A percentile compares a stretch with the other conserved stretches of the same genome.
These are phyloP conservation scores for Delphinus delphis DNA, from an alignment of 2,113 vertebrate genomes.

Conservation along the genomic window DNA sequence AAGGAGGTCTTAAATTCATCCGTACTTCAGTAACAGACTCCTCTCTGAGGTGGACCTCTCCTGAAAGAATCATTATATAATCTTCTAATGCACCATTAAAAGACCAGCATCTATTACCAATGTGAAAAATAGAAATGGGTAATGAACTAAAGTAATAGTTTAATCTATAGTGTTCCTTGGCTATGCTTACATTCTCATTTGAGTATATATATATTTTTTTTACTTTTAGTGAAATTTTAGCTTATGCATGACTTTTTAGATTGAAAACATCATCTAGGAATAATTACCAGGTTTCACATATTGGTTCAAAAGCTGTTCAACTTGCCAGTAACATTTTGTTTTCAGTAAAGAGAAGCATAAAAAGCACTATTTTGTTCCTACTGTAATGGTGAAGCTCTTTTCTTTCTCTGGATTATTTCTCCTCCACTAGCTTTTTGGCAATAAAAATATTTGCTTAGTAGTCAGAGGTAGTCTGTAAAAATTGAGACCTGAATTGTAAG, in stretches of 20 bases:
- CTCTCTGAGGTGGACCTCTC: background rate
- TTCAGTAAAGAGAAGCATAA: constrained; percentile 44
- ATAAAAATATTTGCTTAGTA: background rate
- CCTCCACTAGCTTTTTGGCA: background rate
- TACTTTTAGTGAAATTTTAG: constrained; percentile 41
- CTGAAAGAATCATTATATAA: background rate
- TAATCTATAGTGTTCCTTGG: background rate
- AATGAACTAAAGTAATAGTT: constrained; percentile 26
- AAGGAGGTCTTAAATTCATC: background rate
- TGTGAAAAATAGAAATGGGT: background rate
- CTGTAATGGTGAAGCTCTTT: background rate
- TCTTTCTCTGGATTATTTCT: background rate
- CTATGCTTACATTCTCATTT: background rate
- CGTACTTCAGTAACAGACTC: background rate
- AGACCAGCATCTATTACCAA: background rate
- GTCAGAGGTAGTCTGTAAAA: background rate
- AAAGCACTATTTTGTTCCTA: constrained; percentile 7
- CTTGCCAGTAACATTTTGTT: constrained; percentile 23
- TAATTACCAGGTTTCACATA: constrained; percentile 22
- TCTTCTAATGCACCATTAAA: background rate
- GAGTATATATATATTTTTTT: background rate
- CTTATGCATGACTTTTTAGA: background rate
- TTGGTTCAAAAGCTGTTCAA: constrained; percentile 48
- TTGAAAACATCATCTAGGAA: constrained; percentile 27
- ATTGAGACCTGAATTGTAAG: background rate